Evolutionary conservation across 2,888 invertebrate species (phyloP), one percentile per base, ranked within the genome.

Genomic region (Leptodirus hochenwartii): DNA sequence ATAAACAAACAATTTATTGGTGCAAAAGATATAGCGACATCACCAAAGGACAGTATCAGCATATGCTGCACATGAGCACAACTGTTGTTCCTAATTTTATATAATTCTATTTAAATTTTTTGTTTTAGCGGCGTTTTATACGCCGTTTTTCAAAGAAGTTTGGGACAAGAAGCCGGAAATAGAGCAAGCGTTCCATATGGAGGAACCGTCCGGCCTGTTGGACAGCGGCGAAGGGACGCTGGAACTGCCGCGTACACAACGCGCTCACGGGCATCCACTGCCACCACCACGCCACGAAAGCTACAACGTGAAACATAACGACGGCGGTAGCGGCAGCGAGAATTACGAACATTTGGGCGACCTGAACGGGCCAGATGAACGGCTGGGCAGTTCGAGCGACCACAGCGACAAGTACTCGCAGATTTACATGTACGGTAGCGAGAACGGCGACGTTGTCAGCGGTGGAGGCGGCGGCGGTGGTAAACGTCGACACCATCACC

Each of bases 131-230:
- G 85, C 88, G 16, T 87, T 88, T 56, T 93, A 87, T 56, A 85
- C 84, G 26, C 88, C 90, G 26, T 93, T 93, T 63, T 84, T 93
- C 61, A 87, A 88, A 53, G 88, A 88, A 54, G 90, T 87, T 13
- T 91, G 88, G 90, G 88, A 90, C 53, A 81, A 85, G 44, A 88
- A 90, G 45, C 85, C 84, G 15, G 88, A 90, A 59, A 90, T 91
- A 31, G 91, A 93, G 52, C 81, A 84, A 48, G 79, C 88, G 11
- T 84, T 84, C 55, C 77, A 87, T 39, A 71, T 87, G 70, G 85
- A 85, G 50, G 81, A 81, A 46, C 68, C 57, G 3, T 46, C 48
- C 6, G 54, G 52, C 38, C 51, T 64, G 36, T 62, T 65, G 43
- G 72, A 73, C 50, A 71, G 72, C 31, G 74, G 72, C 2, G 75